A percentile compares a stretch with the other conserved stretches of the same genome.
Conservation (phyloP, 1,140 invertebrate species). For the Drosophila leontia region DNA sequence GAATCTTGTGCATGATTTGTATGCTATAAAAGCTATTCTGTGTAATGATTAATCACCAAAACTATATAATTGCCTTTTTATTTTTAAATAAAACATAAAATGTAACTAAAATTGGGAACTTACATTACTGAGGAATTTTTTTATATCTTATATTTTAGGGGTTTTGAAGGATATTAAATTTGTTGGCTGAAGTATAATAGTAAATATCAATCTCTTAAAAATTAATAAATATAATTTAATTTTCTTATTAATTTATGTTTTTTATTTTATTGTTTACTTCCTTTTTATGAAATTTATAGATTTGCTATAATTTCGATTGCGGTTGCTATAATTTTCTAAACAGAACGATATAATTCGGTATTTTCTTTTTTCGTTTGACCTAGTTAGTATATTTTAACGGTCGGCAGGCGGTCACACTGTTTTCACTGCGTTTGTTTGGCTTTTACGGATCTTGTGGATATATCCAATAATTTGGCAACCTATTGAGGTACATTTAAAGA, state of each 20-base stretch:
- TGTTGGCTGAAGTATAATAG: too few species aligned
- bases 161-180: not conserved
- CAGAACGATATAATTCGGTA: not conserved
- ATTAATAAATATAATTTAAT: too few species aligned
- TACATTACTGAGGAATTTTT: not conserved
- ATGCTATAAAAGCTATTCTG: conserved; percentile 30
- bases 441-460: conserved; percentile 18
- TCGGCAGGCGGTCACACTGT: conserved; percentile 13
- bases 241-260: too few species aligned
- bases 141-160: not conserved
- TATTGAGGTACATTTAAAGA: conserved; percentile 15
- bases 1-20: conserved; percentile 33
- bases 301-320: not conserved
- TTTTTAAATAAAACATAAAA: conserved; percentile 40
- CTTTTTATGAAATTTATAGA: not conserved
- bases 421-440: conserved; percentile 30
- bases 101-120: conserved; percentile 19
- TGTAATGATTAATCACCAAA: conserved; percentile 35
- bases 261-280: not conserved
- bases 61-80: conserved; percentile 20
- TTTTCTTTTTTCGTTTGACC: not conserved
- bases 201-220: too few species aligned
- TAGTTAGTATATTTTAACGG: conserved; percentile 22
- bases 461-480: not conserved
- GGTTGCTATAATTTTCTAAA: conserved; percentile 1